Percentiles rank a stretch among this genome's conserved stretches.
Conservation (phyloP, 2,888 invertebrate species). For the Oeneis ivallda region DNA sequence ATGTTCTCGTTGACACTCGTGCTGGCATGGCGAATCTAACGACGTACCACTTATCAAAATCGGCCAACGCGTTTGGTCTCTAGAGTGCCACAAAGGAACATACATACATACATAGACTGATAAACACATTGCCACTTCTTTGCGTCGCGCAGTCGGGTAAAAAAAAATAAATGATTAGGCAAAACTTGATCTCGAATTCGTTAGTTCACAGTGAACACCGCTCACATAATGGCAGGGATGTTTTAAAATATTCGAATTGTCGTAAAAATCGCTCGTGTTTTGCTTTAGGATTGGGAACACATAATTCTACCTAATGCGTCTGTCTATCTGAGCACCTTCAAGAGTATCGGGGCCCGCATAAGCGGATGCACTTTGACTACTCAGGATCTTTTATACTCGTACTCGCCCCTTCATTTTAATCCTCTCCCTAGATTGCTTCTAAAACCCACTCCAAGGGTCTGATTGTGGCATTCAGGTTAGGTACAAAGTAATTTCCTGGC, state of each 20-base stretch:
- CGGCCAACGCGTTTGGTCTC: too few relatives aligned
- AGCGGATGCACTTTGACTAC: conserved; percentile 5
- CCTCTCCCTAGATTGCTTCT: conserved; percentile 8
- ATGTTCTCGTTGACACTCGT: too few relatives aligned
- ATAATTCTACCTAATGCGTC: not conserved
- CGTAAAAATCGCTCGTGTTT: too few relatives aligned
- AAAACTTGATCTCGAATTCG: not conserved
- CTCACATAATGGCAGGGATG: too few relatives aligned
- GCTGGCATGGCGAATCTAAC: too few relatives aligned
- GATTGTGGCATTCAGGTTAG: conserved; percentile 3
- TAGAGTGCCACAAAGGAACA: too few relatives aligned
- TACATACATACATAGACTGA: too few relatives aligned
- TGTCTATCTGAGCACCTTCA: not conserved
- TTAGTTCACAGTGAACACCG: too few relatives aligned
- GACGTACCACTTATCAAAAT: too few relatives aligned
- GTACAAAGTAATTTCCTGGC: not conserved
- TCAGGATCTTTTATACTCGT: conserved; percentile 8
- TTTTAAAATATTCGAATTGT: too few relatives aligned
- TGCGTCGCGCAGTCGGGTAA: too few relatives aligned
- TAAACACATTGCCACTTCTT: too few relatives aligned
- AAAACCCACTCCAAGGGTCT: conserved; percentile 8
- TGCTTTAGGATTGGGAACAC: not conserved
- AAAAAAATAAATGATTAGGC: not conserved
- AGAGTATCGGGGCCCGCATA: conserved; percentile 4
- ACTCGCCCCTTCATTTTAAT: conserved; percentile 3